Conservation (phyloP, 2,888 invertebrate species). For the Teleogryllus oceanicus region DNA sequence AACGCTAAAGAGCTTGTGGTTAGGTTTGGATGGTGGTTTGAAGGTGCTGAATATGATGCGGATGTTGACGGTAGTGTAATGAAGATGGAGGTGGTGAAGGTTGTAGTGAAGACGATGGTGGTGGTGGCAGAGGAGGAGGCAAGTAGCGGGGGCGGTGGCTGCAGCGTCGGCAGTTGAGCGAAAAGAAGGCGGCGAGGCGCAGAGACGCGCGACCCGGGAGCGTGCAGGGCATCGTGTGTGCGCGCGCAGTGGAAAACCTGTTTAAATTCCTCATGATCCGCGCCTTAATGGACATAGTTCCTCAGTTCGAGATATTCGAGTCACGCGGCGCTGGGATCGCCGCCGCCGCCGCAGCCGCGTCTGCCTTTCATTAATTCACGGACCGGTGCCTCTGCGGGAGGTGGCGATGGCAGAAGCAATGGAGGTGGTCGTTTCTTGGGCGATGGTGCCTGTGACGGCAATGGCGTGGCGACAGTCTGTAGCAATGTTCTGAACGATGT, state of each 20-base stretch:
- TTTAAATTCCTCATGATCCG: neutral
- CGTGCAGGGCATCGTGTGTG: neutral
- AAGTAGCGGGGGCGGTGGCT: too few relatives aligned
- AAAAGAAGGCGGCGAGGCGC: too few relatives aligned
- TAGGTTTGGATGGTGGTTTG: too few relatives aligned
- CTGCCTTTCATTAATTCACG: conserved; percentile 9
- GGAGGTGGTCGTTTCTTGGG: neutral
- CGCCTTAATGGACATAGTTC: conserved; percentile 18
- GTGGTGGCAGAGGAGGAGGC: too few relatives aligned
- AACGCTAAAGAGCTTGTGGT: too few relatives aligned
- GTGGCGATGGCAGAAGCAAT: neutral
- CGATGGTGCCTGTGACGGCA: neutral
- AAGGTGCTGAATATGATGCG: too few relatives aligned
- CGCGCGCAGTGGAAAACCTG: neutral
- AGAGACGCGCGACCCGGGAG: neutral
- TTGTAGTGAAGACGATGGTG: too few relatives aligned
- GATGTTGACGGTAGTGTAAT: too few relatives aligned
- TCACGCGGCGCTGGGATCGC: neutral
- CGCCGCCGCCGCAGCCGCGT: neutral
- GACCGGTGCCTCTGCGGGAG: neutral
- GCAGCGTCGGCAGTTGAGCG: too few relatives aligned
- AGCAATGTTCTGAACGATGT: neutral
- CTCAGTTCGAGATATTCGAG: conserved; percentile 11
- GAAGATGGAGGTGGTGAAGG: too few relatives aligned
- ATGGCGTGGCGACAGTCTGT: neutral